These are phyloP conservation scores for Eupithecia subumbrata DNA, from an alignment of 2,888 invertebrate genomes.

Conservation along the genomic window DNA sequence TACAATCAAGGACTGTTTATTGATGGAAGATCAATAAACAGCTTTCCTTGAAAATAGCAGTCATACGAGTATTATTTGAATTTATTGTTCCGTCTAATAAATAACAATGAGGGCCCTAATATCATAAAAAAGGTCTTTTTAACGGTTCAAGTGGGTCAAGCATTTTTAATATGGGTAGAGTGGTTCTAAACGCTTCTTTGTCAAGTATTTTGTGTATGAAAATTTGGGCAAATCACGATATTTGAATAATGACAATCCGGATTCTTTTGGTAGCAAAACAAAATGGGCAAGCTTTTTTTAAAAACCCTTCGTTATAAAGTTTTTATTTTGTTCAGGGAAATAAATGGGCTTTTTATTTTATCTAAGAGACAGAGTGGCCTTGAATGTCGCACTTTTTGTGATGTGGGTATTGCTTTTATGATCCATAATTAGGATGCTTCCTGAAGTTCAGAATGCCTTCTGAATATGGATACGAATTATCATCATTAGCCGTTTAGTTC, in stretches of 20 bases:
- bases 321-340: conserved; percentile 1
- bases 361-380: not conserved
- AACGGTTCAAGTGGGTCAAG: conserved; percentile 39
- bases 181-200: conserved; percentile 24
- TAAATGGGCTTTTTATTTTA: conserved; percentile 1
- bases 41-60: not conserved
- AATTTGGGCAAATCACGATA: conserved; percentile 11
- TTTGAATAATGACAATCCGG: conserved; percentile 12
- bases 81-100: conserved; percentile 38
- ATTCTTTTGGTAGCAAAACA: not conserved
- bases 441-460: not conserved
- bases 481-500: not conserved
- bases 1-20: not conserved
- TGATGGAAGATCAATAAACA: too few relatives aligned
- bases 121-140: conserved; percentile 37
- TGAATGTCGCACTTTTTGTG: not conserved
- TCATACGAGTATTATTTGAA: conserved; percentile 13
- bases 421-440: not conserved
- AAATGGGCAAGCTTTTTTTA: not conserved
- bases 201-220: conserved; percentile 19
- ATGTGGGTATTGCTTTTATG: conserved; percentile 3
- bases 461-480: not conserved
- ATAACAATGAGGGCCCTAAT: conserved; percentile 36
- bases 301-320: conserved; percentile 1
- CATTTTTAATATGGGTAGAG: conserved; percentile 35